A percentile compares a stretch with the other conserved stretches of the same genome.
These are phyloP conservation scores for Tetropium fuscum DNA, from an alignment of 2,888 invertebrate genomes.

Conservation along the genomic window DNA sequence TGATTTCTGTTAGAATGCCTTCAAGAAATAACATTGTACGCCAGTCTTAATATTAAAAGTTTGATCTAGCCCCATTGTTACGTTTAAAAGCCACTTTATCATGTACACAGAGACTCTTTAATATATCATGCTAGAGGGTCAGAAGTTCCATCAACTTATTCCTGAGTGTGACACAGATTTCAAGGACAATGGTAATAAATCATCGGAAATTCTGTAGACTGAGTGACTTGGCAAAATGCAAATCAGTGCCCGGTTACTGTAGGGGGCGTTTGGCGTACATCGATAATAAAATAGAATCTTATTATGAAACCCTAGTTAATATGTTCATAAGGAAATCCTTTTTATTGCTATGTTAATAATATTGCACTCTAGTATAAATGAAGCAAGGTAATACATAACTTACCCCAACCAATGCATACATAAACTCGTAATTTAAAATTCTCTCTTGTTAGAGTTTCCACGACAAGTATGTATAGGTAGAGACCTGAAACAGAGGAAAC, in stretches of 20 bases:
- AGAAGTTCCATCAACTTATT: neutral
- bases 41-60: neutral
- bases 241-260: too few species aligned
- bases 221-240: too few species aligned
- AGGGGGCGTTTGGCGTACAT: too few species aligned
- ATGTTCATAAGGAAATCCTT: too few species aligned
- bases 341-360: too few species aligned
- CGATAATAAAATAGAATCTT: too few species aligned
- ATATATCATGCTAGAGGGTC: neutral
- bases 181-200: constrained; percentile 1
- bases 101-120: neutral
- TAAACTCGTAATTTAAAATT: constrained; percentile 87
- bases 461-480: constrained; percentile 88
- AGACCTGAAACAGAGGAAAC: constrained; percentile 72
- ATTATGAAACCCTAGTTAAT: too few species aligned
- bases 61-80: neutral
- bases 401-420: constrained; percentile 89
- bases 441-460: constrained; percentile 87
- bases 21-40: too few species aligned
- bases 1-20: too few species aligned
- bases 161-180: neutral
- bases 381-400: too few species aligned
- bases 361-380: too few species aligned
- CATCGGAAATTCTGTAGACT: too few species aligned
- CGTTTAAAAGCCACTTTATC: neutral